Evolutionary conservation across 2,797 vertebrate genomes (phyloP).

Genomic region (Psittacula echo): DNA sequence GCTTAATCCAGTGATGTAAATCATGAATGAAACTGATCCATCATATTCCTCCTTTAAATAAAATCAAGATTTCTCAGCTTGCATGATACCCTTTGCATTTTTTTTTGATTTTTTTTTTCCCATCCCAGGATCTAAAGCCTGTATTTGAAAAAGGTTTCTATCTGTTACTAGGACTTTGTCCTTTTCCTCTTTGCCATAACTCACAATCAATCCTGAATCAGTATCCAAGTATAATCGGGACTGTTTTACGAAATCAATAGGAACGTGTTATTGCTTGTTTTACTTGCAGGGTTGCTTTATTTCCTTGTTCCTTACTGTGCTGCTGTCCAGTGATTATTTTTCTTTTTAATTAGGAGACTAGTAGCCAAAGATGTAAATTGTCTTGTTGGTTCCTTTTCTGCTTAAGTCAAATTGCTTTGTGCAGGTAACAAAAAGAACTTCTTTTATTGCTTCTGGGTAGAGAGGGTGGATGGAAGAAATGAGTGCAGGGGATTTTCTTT

Average conservation of each 20-base stretch:
- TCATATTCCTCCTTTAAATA: neutral
- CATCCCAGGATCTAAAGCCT: neutral
- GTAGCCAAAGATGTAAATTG: neutral
- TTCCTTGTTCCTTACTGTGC: constrained; percentile 13
- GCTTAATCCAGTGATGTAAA: neutral
- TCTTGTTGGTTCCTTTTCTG: neutral
- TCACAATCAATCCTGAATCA: neutral
- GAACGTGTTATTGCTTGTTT: constrained; percentile 1
- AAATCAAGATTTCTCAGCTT: neutral
- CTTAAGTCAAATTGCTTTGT: neutral
- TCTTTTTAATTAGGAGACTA: neutral
- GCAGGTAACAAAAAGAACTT: neutral
- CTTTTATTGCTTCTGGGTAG: neutral
- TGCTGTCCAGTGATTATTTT: neutral
- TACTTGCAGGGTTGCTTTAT: neutral
- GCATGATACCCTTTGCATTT: neutral
- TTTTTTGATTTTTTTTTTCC: neutral
- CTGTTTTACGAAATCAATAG: neutral
- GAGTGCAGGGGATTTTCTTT: neutral
- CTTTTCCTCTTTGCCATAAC: constrained; percentile 43
- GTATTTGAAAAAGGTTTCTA: constrained; percentile 14
- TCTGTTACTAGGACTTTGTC: constrained; percentile 11
- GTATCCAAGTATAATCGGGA: neutral
- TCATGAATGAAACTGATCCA: neutral
- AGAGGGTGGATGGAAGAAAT: neutral